These are phyloP conservation scores for Mechanitis messenoides DNA, from an alignment of 2,888 invertebrate species.

Conservation along the genomic window DNA sequence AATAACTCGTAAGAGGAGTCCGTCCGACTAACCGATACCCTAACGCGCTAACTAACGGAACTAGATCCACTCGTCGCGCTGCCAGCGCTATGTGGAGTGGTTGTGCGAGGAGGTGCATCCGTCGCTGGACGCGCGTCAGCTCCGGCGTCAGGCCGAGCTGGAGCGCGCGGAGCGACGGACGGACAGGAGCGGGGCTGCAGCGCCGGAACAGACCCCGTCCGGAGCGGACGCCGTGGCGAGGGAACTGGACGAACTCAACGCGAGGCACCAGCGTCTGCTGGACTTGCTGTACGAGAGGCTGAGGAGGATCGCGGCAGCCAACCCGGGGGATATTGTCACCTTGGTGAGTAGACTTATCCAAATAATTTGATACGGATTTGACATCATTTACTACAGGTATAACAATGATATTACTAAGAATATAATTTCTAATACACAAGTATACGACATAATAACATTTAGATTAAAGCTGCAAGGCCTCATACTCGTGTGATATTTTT, in stretches of 20 bases:
- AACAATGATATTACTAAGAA: too few species aligned
- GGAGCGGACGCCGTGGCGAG: conserved; percentile 86
- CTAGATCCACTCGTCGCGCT: conserved; percentile 91
- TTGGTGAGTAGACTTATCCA: conserved; percentile 77
- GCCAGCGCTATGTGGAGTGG: conserved; percentile 89
- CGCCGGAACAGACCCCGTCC: conserved; percentile 46
- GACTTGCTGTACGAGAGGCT: conserved; percentile 82
- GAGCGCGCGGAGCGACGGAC: conserved; percentile 58
- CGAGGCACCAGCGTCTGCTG: conserved; percentile 83
- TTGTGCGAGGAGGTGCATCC: conserved; percentile 89
- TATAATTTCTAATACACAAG: too few species aligned
- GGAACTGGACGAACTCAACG: conserved; percentile 88
- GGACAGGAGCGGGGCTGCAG: conserved; percentile 41
- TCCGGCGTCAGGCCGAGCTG: conserved; percentile 61
- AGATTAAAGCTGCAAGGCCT: too few species aligned
- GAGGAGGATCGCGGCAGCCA: conserved; percentile 80
- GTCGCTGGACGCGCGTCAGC: conserved; percentile 79
- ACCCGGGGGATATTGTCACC: conserved; percentile 84
- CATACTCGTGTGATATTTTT: background rate
- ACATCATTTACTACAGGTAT: too few species aligned
- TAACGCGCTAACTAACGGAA: conserved; percentile 71
- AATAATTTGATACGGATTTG: too few species aligned
- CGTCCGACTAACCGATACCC: conserved; percentile 59
- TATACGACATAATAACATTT: too few species aligned
- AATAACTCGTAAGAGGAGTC: conserved; percentile 31